Conservation (phyloP, 2,797 vertebrate species). For the Sebastes minor region DNA sequence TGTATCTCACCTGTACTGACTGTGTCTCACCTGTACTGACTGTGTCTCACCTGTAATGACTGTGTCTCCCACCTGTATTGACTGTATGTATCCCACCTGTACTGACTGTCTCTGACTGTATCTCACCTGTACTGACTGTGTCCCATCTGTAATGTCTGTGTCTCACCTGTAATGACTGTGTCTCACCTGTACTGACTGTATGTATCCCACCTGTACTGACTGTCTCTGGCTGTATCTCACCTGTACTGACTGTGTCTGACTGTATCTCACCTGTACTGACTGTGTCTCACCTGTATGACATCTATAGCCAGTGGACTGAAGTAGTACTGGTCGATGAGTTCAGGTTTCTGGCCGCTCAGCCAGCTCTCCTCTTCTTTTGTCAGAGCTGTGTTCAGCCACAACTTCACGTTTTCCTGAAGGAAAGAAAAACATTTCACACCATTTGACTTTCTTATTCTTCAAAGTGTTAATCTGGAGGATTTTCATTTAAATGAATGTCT, state of each 20-base stretch:
- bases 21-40: neutral
- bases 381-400: constrained; percentile 78
- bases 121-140: too few relatives aligned
- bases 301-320: constrained; percentile 88
- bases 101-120: too few relatives aligned
- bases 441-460: too few relatives aligned
- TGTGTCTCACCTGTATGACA: constrained; percentile 84
- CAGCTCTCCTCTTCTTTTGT: constrained; percentile 83
- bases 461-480: too few relatives aligned
- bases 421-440: neutral
- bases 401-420: constrained; percentile 74
- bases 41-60: constrained; percentile 79
- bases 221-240: constrained; percentile 61
- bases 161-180: neutral
- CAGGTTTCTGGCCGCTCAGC: constrained; percentile 76
- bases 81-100: too few relatives aligned
- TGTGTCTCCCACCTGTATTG: too few relatives aligned
- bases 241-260: constrained; percentile 68
- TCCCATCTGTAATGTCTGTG: too few relatives aligned
- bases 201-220: neutral
- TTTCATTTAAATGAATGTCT: too few relatives aligned
- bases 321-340: constrained; percentile 78
- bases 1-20: constrained; percentile 80
- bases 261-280: neutral
- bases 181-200: constrained; percentile 80